Conservation (phyloP, 2,113 vertebrate species). For the Bambusicola thoracicus region DNA sequence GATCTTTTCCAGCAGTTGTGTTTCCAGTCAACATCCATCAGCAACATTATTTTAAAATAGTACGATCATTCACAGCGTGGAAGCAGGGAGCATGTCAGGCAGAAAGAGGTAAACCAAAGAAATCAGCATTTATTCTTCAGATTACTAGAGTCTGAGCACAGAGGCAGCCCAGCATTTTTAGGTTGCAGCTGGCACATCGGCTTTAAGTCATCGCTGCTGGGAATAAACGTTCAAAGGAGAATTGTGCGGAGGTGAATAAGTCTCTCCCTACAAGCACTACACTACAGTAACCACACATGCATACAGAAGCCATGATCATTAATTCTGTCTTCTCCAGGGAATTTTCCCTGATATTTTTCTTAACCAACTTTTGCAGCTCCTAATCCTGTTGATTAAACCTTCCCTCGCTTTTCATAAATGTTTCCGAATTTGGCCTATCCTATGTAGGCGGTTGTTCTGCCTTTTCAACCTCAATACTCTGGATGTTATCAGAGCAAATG, state of each 20-base stretch:
- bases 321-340: background rate
- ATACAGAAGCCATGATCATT: background rate
- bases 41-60: background rate
- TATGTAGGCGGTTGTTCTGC: background rate
- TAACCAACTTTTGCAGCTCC: background rate
- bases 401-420: background rate
- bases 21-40: conserved; percentile 28
- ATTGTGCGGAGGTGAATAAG: background rate
- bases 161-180: background rate
- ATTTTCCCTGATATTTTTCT: background rate
- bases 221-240: background rate
- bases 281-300: background rate
- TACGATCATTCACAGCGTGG: background rate
- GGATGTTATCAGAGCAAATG: background rate
- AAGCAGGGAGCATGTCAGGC: background rate
- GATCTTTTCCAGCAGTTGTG: background rate
- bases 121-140: background rate
- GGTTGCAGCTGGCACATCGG: background rate
- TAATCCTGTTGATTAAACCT: background rate
- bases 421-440: background rate
- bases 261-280: background rate
- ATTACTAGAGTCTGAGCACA: background rate
- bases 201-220: conserved; percentile 7
- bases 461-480: background rate
- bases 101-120: background rate